Percentiles rank a stretch among this genome's conserved stretches.
These are phyloP conservation scores for Chloebia gouldiae DNA, from an alignment of 2,113 vertebrate genomes.

Conservation along the genomic window DNA sequence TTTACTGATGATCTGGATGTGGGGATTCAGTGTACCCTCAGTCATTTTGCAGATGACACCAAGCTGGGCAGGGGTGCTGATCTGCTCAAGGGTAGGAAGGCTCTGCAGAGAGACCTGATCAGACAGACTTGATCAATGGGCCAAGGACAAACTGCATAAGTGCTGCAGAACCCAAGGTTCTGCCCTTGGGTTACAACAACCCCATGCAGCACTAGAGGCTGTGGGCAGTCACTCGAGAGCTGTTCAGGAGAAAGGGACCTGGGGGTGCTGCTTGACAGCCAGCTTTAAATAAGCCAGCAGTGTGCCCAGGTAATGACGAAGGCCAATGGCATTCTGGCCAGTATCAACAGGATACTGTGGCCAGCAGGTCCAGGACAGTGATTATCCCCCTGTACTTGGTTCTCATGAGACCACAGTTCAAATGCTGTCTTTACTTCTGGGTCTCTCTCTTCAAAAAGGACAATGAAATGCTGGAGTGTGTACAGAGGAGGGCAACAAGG, in stretches of 20 bases:
- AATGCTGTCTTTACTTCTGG: neutral
- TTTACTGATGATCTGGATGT: neutral
- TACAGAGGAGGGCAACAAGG: neutral
- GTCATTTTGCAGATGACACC: neutral
- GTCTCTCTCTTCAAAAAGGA: neutral
- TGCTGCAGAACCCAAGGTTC: too few species aligned
- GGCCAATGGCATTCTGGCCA: neutral
- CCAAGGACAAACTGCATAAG: neutral
- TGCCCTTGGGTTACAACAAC: neutral
- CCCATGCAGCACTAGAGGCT: neutral
- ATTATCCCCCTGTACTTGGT: neutral
- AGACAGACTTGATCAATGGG: neutral
- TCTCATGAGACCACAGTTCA: neutral
- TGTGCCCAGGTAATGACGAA: neutral
- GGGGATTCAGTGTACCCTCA: neutral
- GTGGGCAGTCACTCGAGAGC: rapidly evolving
- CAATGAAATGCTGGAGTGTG: neutral
- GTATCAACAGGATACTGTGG: neutral
- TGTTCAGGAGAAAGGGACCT: neutral
- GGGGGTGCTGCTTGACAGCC: neutral
- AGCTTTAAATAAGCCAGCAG: neutral
- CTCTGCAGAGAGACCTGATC: neutral
- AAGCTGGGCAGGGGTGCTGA: neutral
- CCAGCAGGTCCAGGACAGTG: neutral
- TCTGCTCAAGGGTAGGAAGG: neutral